phyloP scores from a whole-genome alignment of 2,113 vertebrate species.

The Perognathus longimembris region DNA sequence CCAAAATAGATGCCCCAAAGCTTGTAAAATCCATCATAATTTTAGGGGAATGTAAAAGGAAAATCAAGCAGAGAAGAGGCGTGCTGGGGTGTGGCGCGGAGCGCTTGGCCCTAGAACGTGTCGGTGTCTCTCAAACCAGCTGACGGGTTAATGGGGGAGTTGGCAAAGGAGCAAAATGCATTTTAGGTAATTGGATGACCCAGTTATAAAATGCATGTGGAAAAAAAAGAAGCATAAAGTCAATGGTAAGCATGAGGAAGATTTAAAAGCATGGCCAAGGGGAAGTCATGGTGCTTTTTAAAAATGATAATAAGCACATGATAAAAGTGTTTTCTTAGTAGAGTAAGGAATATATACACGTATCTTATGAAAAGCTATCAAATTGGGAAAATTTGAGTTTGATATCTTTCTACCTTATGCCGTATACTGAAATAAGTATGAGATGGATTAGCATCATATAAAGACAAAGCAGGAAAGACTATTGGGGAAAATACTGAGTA shows the following conservation, averaged over 20 bases:
- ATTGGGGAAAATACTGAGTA: neutral
- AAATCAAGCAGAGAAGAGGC: neutral
- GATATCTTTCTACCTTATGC: neutral
- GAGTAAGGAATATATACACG: neutral
- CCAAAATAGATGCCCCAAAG: no score
- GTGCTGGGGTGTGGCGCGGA: accelerated
- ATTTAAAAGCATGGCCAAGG: no score
- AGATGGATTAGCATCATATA: neutral
- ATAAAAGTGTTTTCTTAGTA: neutral
- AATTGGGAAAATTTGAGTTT: neutral
- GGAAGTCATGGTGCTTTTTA: neutral
- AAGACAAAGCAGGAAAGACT: neutral
- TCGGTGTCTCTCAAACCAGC: neutral
- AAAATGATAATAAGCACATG: no score
- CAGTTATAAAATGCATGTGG: neutral
- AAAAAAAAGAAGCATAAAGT: neutral
- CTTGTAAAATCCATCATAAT: neutral
- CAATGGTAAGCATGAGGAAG: neutral
- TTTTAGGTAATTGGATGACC: no score
- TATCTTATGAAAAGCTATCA: neutral
- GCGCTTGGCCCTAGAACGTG: accelerated
- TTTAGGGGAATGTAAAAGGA: neutral
- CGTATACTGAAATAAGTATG: neutral
- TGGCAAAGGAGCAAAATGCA: accelerated
- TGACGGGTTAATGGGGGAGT: neutral